A percentile compares a stretch with the other conserved stretches of the same genome.
phyloP scores from a whole-genome alignment of 2,113 vertebrate genomes.

The Melanocharis versteri region DNA sequence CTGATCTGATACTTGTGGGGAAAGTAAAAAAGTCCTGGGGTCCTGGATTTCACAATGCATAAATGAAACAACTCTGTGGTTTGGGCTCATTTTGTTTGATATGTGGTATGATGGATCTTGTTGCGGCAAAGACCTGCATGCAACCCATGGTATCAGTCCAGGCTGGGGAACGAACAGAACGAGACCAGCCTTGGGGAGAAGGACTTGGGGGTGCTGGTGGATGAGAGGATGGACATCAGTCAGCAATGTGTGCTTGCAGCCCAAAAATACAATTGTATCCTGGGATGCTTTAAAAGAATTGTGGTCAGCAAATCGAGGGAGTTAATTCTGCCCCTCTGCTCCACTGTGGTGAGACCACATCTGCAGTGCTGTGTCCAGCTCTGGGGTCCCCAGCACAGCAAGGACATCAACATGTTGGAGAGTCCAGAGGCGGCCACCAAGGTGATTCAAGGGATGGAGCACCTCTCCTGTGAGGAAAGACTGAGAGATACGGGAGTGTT shows the following conservation, averaged over 20 bases:
- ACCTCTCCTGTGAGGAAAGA: neutral
- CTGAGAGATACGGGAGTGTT: neutral
- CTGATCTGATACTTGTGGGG: neutral
- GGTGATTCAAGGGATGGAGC: neutral
- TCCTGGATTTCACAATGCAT: neutral
- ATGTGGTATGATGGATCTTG: rapidly evolving
- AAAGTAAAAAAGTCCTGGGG: neutral
- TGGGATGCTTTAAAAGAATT: neutral
- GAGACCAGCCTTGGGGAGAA: neutral
- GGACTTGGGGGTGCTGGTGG: neutral
- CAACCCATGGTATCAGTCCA: neutral
- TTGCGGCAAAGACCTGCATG: neutral
- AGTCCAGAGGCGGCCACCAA: neutral
- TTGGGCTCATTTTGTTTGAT: neutral
- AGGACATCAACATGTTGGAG: neutral
- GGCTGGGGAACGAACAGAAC: neutral
- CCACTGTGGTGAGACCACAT: neutral
- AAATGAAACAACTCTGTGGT: neutral
- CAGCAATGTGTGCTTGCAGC: neutral
- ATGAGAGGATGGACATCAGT: neutral
- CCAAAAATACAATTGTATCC: neutral
- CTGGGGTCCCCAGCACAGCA: neutral
- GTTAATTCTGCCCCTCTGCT: neutral
- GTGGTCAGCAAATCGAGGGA: neutral
- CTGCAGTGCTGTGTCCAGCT: neutral